phyloP scores from a whole-genome alignment of 2,888 invertebrate genomes.

The Nomada hirtipes region DNA sequence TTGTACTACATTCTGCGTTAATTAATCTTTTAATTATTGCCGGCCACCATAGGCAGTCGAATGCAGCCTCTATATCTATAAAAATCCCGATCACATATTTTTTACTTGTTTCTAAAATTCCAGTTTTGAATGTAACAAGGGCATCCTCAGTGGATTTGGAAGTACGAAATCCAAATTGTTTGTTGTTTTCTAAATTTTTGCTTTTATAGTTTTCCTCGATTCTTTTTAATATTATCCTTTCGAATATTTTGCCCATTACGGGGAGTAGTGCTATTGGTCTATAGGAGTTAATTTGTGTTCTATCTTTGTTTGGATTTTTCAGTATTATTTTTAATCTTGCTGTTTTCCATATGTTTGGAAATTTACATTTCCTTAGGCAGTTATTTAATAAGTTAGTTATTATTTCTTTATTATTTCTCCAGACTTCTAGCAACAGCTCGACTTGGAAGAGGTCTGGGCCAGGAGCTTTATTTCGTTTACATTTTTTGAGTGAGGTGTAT shows the following conservation, averaged over 20 bases:
- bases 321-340: neutral
- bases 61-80: slow-evolving; percentile 24
- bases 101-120: neutral
- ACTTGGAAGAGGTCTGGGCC: neutral
- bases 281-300: neutral
- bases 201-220: neutral
- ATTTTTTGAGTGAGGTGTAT: neutral
- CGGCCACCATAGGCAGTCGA: slow-evolving; percentile 25
- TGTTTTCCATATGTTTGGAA: neutral
- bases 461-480: neutral
- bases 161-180: no score
- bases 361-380: neutral
- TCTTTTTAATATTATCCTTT: neutral
- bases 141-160: neutral
- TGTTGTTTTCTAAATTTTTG: no score
- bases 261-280: neutral
- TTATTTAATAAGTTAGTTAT: neutral
- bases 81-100: neutral
- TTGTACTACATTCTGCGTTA: no score
- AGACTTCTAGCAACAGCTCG: neutral
- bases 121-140: neutral
- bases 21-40: no score
- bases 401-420: neutral
- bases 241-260: neutral
- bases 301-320: neutral